phyloP scores from a whole-genome alignment of 2,888 invertebrate species.

The Saturnia japonica region DNA sequence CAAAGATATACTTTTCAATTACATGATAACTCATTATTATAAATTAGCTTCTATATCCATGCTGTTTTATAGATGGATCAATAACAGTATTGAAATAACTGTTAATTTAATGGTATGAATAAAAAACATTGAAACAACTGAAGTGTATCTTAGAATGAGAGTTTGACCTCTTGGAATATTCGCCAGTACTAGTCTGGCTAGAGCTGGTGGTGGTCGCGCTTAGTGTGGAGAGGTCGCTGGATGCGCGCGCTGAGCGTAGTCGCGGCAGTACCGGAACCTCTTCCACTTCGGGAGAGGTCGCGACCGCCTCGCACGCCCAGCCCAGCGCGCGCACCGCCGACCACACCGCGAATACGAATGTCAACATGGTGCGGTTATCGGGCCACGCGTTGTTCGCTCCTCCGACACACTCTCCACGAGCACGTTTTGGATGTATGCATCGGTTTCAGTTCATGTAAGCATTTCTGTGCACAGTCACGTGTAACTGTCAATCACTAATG shows the following conservation, averaged over 20 bases:
- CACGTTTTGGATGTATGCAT: slow-evolving; percentile 57
- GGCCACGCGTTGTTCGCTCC: slow-evolving; percentile 57
- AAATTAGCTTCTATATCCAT: background rate
- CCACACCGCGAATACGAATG: slow-evolving; percentile 84
- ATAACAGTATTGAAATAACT: background rate
- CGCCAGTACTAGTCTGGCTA: slow-evolving; percentile 73
- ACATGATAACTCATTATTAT: background rate
- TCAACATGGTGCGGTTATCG: slow-evolving; percentile 79
- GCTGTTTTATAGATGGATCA: background rate
- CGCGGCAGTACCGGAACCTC: slow-evolving; percentile 71
- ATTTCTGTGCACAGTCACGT: slow-evolving; percentile 39
- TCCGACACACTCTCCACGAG: slow-evolving; percentile 56
- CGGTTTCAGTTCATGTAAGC: slow-evolving; percentile 46
- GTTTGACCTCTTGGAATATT: slow-evolving; percentile 72
- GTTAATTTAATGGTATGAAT: background rate
- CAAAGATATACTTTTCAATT: background rate
- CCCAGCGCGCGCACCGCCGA: slow-evolving; percentile 83
- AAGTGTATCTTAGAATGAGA: slow-evolving; percentile 22
- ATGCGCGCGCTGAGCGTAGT: slow-evolving; percentile 75
- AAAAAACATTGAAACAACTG: background rate
- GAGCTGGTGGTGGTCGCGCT: slow-evolving; percentile 77
- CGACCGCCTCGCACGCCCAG: slow-evolving; percentile 60
- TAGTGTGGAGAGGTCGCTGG: slow-evolving; percentile 76
- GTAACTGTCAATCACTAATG: slow-evolving; percentile 38
- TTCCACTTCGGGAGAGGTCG: slow-evolving; percentile 64